These are phyloP conservation scores for Chelon auratus DNA, from an alignment of 2,797 vertebrate genomes.

Conservation along the genomic window DNA sequence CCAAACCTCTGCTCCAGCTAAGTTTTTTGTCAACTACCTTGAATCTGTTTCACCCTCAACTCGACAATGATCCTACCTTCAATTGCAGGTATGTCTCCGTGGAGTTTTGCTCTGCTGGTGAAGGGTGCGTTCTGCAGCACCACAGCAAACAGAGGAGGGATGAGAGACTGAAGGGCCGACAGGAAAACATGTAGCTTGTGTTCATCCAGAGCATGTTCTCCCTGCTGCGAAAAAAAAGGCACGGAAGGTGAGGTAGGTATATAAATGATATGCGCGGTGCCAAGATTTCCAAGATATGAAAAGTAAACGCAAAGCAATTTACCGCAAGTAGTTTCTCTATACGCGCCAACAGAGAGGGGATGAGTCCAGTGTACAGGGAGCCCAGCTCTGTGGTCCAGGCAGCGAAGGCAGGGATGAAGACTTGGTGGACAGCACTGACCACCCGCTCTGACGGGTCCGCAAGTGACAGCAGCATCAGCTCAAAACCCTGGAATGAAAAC, in stretches of 20 bases:
- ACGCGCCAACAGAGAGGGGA: slow-evolving; percentile 93
- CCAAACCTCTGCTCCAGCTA: neutral
- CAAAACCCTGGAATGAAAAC: slow-evolving; percentile 89
- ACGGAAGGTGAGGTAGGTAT: neutral
- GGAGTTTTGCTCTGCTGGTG: slow-evolving; percentile 91
- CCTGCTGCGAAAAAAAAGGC: slow-evolving; percentile 85
- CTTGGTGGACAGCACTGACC: slow-evolving; percentile 95
- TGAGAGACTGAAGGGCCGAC: slow-evolving; percentile 96
- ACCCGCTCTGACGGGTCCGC: slow-evolving; percentile 98
- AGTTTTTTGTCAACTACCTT: too few relatives aligned
- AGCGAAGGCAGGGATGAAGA: slow-evolving; percentile 98
- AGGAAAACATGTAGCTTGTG: slow-evolving; percentile 96
- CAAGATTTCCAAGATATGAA: slow-evolving; percentile 5
- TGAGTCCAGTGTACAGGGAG: slow-evolving; percentile 91
- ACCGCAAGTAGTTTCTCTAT: slow-evolving; percentile 97
- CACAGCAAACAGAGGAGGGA: slow-evolving; percentile 93
- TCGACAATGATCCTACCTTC: slow-evolving; percentile 85
- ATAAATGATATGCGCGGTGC: neutral
- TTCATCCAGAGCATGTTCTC: slow-evolving; percentile 94
- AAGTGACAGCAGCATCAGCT: slow-evolving; percentile 94
- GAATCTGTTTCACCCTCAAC: too few relatives aligned
- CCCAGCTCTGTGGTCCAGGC: slow-evolving; percentile 97
- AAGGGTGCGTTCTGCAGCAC: slow-evolving; percentile 97
- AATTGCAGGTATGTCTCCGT: slow-evolving; percentile 91
- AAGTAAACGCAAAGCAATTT: slow-evolving; percentile 3